Evolutionary conservation across 2,797 vertebrate genomes (phyloP).

Genomic region (Monodelphis domestica): DNA sequence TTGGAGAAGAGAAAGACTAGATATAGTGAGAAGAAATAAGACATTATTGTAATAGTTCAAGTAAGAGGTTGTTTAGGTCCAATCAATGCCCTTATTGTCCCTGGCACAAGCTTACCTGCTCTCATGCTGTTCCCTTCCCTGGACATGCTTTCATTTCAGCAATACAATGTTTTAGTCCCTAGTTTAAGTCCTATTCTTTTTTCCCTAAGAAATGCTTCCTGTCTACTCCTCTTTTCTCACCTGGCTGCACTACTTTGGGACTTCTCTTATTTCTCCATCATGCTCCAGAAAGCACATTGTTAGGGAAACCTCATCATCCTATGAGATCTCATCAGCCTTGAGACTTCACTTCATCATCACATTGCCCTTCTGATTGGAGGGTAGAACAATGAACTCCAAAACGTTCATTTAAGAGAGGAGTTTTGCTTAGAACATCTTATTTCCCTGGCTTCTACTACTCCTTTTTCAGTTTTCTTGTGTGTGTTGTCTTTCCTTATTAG

Average conservation of each 20-base stretch:
- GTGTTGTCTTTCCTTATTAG: background rate
- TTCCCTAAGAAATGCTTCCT: background rate
- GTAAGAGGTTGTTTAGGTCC: background rate
- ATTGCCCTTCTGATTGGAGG: background rate
- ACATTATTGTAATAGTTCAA: background rate
- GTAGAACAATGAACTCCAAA: background rate
- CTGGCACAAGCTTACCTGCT: background rate
- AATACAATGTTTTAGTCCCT: background rate
- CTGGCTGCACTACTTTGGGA: background rate
- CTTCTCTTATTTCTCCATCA: background rate
- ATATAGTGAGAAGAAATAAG: background rate
- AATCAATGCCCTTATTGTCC: background rate
- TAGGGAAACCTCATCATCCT: background rate
- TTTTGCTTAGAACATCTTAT: no score
- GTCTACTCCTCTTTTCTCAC: background rate
- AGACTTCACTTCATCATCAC: background rate
- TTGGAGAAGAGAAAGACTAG: background rate
- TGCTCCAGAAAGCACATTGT: background rate
- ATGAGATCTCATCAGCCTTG: background rate
- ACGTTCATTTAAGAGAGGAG: background rate
- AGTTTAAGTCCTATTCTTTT: background rate
- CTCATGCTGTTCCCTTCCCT: background rate
- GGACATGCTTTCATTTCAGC: background rate
- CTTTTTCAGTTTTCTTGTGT: background rate
- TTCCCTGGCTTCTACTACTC: background rate